Conservation (phyloP, 2,888 invertebrate genomes). For the Rosalia funebris region DNA sequence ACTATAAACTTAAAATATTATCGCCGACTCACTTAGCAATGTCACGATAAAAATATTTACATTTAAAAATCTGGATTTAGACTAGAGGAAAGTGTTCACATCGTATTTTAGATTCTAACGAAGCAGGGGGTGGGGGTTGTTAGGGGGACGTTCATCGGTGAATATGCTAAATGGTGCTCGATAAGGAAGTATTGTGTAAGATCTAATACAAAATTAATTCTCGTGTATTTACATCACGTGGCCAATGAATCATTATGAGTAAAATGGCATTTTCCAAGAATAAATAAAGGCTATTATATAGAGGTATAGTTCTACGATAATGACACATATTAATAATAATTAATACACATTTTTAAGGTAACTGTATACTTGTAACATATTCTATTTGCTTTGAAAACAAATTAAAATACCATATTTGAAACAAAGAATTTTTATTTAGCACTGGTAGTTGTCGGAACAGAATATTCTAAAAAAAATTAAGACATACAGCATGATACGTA, state of each 20-base stretch:
- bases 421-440: too few relatives aligned
- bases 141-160: slow-evolving; percentile 22
- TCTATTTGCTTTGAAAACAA: too few relatives aligned
- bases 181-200: background rate
- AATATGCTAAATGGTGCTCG: slow-evolving; percentile 35
- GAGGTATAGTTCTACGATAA: too few relatives aligned
- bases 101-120: background rate
- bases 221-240: slow-evolving; percentile 1
- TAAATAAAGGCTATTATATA: too few relatives aligned
- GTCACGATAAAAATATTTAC: slow-evolving; percentile 35
- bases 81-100: background rate
- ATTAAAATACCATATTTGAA: too few relatives aligned
- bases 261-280: background rate
- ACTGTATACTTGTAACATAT: too few relatives aligned
- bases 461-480: too few relatives aligned
- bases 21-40: slow-evolving; percentile 36
- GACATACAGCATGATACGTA: too few relatives aligned
- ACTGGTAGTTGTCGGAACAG: too few relatives aligned
- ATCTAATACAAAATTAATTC: slow-evolving; percentile 7
- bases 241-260: background rate
- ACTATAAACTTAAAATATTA: slow-evolving; percentile 42
- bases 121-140: too few relatives aligned
- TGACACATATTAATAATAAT: too few relatives aligned
- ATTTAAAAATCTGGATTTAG: slow-evolving; percentile 17
- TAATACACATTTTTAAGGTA: too few relatives aligned